Base-by-base conservation (phyloP, 2,113 vertebrate genomes). In the Toxotes jaculatrix region DNA sequence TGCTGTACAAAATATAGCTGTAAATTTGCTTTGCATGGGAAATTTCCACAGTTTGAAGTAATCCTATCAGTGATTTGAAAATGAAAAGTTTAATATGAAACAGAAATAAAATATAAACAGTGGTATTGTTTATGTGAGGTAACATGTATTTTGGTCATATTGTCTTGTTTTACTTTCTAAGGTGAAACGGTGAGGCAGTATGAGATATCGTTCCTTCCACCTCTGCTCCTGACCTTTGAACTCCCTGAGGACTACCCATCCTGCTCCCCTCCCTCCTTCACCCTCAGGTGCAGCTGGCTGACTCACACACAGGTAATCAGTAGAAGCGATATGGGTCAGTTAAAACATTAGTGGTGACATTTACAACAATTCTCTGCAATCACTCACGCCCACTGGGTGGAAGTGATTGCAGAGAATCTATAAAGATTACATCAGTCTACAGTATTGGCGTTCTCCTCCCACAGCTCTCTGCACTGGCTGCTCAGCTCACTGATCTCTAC, bases 231-330 rank as follows among this genome's bases (percentile, higher is more conserved):
- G 93, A 96, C 94, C 86, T 98, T 98, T 83, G 95, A 97, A n/a
- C 91, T 97, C 65, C 97, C 97, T 13, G 88, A 92, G 10, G 94
- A 96, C 36, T 36, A 4, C 36, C 6, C 97, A 0, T 97, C 97
- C 0, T 89, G 91, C 31, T 95, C 95, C 62, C 94, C 97, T 1
- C 97, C 97, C 0, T 84, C 80, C 16, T 97, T 96, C 83, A 96
- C 95, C 62, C 96, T 98, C 88, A 96, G 94, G 84, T 96, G 96
- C 82, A 96, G 95, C 92, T 98, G 97, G 97, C 95, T 98, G 79
- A 96, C 96, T 83, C 93, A 51, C 74, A 83, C 91, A 65, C 97
- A 98, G 97, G 97, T 98, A 92, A 69, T 34, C 2, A 32, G 17
- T 10, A 7, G 10, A 31, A 7, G 9, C 5, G n/a, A 49, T 19